Base-by-base conservation (phyloP, 2,888 invertebrate species). In the Caenorhabditis doughertyi region DNA sequence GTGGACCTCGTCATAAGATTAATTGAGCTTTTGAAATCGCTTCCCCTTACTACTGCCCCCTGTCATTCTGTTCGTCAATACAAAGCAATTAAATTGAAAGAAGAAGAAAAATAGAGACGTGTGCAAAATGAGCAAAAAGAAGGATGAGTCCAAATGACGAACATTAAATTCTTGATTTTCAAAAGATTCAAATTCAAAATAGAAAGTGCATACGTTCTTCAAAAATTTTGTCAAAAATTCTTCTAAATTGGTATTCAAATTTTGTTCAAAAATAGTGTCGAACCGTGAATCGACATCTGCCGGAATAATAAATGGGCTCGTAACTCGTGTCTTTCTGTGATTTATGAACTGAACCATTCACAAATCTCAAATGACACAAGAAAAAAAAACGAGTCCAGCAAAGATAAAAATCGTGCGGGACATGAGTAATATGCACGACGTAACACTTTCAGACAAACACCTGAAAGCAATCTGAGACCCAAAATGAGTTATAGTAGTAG, bases 61-160 rank as follows among this genome's bases (percentile, higher is more conserved):
- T 64, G 58, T 29, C 71, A 64, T 42, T 65, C 72, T 53, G 27
- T 64, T 44, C 64, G 60, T 64, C 74, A 65, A 62, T 21, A 29
- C 25, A 7, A 25, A 25, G 49, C 29, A 27, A 56, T 67, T 39
- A 64, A 70, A 67, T 35, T 23, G 23, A 11, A 7, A 35, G 53
- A 32, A 27, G 44, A 55, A 39, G 13, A 9, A 18, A 23, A 32
- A 27, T 23, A 47, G 25, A 18, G 49, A 25, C 9, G 4, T 25
- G 68, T 44, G 44, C 62, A 64, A 79, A 70, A 53, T 42, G 32
- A 8, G 3, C n/a, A 39, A 29, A 35, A 58, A 49, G 60, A 53
- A 16, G 39, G 44, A 60, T 76, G 76, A 39, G 51, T n/a, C 32
- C 44, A 47, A 47, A 47, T n/a, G 44, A 18, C 18, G 44, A 5